A percentile compares a stretch with the other conserved stretches of the same genome.
These are phyloP conservation scores for Rotaria socialis DNA, from an alignment of 2,888 invertebrate genomes.

Conservation along the genomic window DNA sequence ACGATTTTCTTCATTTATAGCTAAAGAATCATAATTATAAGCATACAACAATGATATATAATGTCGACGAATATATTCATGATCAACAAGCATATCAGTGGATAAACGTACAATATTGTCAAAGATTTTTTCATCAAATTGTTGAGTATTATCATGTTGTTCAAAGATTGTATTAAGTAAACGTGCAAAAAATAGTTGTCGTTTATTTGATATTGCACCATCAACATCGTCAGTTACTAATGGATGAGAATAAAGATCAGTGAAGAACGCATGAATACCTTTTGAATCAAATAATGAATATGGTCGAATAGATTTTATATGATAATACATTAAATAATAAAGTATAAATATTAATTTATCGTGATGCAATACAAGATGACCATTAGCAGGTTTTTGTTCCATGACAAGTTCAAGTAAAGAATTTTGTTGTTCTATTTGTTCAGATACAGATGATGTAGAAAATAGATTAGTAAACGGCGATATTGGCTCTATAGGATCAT, in stretches of 20 bases:
- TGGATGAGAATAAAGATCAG: conserved; percentile 61
- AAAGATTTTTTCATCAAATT: conserved; percentile 36
- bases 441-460: background rate
- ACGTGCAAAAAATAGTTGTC: conserved; percentile 65
- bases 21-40: conserved; percentile 43
- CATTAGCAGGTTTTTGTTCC: conserved; percentile 71
- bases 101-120: conserved; percentile 42
- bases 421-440: background rate
- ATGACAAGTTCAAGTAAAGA: conserved; percentile 74
- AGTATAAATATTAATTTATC: conserved; percentile 73
- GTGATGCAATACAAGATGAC: conserved; percentile 73
- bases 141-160: conserved; percentile 15
- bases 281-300: conserved; percentile 73
- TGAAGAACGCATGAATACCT: conserved; percentile 61
- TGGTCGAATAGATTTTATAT: conserved; percentile 69
- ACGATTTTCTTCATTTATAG: conserved; percentile 64
- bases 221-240: conserved; percentile 68
- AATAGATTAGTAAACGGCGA: background rate
- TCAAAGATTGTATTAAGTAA: conserved; percentile 1
- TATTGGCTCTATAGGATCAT: background rate
- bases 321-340: conserved; percentile 74
- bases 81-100: conserved; percentile 42
- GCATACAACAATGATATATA: conserved; percentile 44
- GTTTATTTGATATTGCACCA: conserved; percentile 66
- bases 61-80: conserved; percentile 44